Percentiles rank a stretch among this genome's conserved stretches.
These are phyloP conservation scores for Oscheius sp. DNA, from an alignment of 2,888 invertebrate species.

Conservation along the genomic window DNA sequence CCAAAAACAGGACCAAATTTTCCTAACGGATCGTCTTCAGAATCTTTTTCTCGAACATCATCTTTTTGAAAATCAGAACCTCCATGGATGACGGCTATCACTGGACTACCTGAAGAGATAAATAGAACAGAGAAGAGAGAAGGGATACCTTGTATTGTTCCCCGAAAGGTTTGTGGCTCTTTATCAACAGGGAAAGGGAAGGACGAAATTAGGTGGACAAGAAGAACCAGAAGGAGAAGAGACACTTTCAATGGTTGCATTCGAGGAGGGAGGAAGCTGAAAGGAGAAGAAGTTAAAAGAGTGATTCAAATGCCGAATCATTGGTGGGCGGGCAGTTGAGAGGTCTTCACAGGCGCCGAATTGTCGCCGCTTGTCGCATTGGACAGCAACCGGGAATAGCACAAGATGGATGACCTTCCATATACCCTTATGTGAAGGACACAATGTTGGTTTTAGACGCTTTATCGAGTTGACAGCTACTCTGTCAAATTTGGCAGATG, in stretches of 20 bases:
- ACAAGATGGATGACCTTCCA: constrained; percentile 25
- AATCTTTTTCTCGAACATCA: constrained; percentile 41
- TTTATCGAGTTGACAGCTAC: no score
- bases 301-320: background rate
- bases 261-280: background rate
- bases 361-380: constrained; percentile 25
- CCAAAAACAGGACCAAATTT: constrained; percentile 25
- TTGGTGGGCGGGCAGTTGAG: constrained; percentile 1
- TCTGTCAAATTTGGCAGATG: no score
- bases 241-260: background rate
- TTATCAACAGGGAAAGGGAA: constrained; percentile 19
- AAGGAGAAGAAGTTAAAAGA: background rate
- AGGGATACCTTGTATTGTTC: constrained; percentile 26
- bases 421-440: no score
- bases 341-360: constrained; percentile 13
- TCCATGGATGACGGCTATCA: constrained; percentile 45
- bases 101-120: constrained; percentile 45
- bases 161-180: constrained; percentile 17
- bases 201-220: background rate
- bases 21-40: constrained; percentile 38
- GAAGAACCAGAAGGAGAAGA: constrained; percentile 6
- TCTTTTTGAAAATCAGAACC: constrained; percentile 44
- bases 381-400: constrained; percentile 9
- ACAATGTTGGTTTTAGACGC: no score
- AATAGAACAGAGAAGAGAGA: background rate